A percentile compares a stretch with the other conserved stretches of the same genome.
phyloP scores from a whole-genome alignment of 2,797 vertebrate species.

The Heterohyrax brucei region DNA sequence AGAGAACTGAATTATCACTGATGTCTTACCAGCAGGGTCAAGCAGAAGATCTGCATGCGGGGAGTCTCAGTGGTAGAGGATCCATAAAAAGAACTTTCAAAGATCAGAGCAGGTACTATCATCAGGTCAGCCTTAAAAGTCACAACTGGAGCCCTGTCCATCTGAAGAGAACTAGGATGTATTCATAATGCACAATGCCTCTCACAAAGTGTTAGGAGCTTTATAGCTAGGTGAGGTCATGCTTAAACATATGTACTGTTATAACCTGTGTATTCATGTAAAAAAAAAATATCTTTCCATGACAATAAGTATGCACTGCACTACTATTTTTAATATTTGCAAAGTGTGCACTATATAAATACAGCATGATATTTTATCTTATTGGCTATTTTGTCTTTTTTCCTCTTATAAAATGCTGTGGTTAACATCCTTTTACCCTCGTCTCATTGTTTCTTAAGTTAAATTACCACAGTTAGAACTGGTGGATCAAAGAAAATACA shows the following conservation, averaged over 20 bases:
- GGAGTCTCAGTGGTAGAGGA: background rate
- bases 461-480: background rate
- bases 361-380: background rate
- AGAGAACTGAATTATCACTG: background rate
- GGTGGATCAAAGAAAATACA: background rate
- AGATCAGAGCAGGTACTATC: background rate
- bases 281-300: slow-evolving; percentile 25
- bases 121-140: background rate
- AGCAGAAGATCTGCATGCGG: background rate
- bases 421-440: background rate
- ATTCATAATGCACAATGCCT: background rate
- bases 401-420: background rate
- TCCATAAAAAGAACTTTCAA: background rate
- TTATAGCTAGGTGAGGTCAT: background rate
- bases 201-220: background rate
- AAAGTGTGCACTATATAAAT: background rate
- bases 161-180: background rate
- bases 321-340: background rate
- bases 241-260: background rate
- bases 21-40: background rate
- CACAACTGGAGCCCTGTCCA: background rate
- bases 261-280: background rate
- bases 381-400: background rate
- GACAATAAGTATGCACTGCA: background rate
- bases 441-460: background rate